Percentiles rank a stretch among this genome's conserved stretches.
Conservation (phyloP, 2,113 vertebrate species). For the Toxostoma redivivum region DNA sequence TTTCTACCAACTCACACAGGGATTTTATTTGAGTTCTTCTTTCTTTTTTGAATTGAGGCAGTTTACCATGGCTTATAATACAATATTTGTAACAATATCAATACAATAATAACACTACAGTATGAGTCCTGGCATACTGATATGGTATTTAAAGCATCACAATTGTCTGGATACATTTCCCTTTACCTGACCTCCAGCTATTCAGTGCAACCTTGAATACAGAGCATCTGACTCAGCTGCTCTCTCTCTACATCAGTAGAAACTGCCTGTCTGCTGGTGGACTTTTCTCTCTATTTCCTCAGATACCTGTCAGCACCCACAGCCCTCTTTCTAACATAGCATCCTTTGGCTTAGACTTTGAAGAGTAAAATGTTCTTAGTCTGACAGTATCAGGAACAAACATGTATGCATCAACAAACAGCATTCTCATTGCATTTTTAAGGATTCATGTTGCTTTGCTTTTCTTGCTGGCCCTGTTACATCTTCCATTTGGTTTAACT, state of each 20-base stretch:
- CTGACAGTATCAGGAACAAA: neutral
- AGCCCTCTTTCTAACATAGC: neutral
- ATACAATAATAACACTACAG: neutral
- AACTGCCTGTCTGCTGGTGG: neutral
- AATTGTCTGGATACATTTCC: neutral
- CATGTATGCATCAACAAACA: neutral
- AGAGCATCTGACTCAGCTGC: constrained; percentile 16
- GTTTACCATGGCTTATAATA: neutral
- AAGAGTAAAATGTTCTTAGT: neutral
- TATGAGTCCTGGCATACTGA: neutral
- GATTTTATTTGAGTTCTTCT: neutral
- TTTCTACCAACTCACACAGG: neutral
- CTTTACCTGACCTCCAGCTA: neutral
- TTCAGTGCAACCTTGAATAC: neutral
- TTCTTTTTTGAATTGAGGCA: neutral
- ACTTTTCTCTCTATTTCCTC: neutral
- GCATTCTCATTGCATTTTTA: neutral
- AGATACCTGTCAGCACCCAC: neutral
- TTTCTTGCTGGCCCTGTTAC: neutral
- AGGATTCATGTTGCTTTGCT: neutral
- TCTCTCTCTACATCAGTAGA: neutral
- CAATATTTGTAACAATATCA: neutral
- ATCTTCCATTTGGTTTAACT: neutral
- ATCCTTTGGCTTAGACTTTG: neutral
- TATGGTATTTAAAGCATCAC: neutral